These are phyloP conservation scores for Austrofundulus limnaeus DNA, from an alignment of 2,113 vertebrate genomes.

Conservation along the genomic window DNA sequence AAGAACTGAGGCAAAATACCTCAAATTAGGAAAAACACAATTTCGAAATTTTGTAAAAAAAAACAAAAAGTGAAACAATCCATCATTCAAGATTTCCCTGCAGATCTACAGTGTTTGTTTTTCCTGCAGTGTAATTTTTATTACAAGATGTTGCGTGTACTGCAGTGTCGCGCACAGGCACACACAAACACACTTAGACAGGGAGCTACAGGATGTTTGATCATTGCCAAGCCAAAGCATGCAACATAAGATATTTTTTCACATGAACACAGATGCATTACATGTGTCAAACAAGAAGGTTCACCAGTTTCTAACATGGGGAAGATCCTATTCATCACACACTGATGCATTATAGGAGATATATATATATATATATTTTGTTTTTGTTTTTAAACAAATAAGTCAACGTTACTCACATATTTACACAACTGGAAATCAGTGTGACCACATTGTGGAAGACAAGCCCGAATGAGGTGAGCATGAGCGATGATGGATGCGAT, in stretches of 20 bases:
- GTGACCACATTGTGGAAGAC: conserved; percentile 70
- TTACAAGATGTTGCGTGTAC: conserved; percentile 18
- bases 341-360: conserved; percentile 64
- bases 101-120: conserved; percentile 3
- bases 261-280: conserved; percentile 77
- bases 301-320: conserved; percentile 56
- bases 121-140: conserved; percentile 1
- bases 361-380: too few relatives aligned
- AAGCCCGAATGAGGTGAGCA: conserved; percentile 64
- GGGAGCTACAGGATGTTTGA: conserved; percentile 57
- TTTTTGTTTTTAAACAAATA: conserved; percentile 35
- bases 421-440: conserved; percentile 56
- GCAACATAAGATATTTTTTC: conserved; percentile 68
- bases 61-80: background rate
- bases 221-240: conserved; percentile 73
- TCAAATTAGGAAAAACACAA: background rate
- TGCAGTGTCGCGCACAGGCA: conserved; percentile 29
- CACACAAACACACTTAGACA: conserved; percentile 53
- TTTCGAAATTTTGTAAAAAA: background rate
- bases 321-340: conserved; percentile 57
- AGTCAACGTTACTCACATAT: conserved; percentile 53
- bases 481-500: conserved; percentile 57
- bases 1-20: background rate
- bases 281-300: conserved; percentile 68
- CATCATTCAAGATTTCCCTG: background rate